These are phyloP conservation scores for Diacarnus erythraeanus DNA, from an alignment of 37 sponge, comb jelly and placozoan species.

Conservation along the genomic window DNA sequence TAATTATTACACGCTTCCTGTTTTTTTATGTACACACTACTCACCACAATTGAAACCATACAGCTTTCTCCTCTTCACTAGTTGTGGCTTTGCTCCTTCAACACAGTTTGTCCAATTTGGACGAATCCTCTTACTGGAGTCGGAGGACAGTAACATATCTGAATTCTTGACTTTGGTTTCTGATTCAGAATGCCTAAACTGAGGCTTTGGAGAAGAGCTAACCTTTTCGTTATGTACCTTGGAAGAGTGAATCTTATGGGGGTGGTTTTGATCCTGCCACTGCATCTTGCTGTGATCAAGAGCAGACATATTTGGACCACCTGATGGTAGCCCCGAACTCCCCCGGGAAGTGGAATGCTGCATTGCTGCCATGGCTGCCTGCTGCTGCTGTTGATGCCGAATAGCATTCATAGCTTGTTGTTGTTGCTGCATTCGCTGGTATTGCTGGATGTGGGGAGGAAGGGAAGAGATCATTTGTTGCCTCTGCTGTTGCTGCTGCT, in stretches of 20 bases:
- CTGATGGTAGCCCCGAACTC: neutral
- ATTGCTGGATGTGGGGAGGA: slow-evolving; percentile 19
- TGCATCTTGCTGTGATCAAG: slow-evolving; percentile 16
- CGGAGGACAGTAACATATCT: neutral
- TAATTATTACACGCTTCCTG: too few relatives aligned
- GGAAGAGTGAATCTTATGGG: slow-evolving; percentile 10
- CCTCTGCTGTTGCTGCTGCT: slow-evolving; percentile 13
- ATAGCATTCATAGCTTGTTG: slow-evolving; percentile 37
- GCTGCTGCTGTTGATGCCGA: slow-evolving; percentile 10
- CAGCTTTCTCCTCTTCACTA: slow-evolving; percentile 60
- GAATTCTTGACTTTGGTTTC: neutral
- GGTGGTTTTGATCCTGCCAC: slow-evolving; percentile 28
- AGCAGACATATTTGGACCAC: neutral
- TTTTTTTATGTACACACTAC: slow-evolving; percentile 20
- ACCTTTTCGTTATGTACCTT: neutral
- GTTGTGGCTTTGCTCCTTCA: slow-evolving; percentile 58
- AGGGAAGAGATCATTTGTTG: slow-evolving; percentile 14
- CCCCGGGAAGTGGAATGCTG: neutral
- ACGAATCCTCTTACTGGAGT: slow-evolving; percentile 18
- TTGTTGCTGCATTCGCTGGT: slow-evolving; percentile 18
- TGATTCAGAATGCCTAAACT: neutral
- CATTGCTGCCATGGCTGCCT: slow-evolving; percentile 17
- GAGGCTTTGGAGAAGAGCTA: neutral
- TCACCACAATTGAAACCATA: slow-evolving; percentile 59
- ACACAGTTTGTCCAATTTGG: slow-evolving; percentile 63